Conservation (phyloP, 2,888 invertebrate species). For the Sepiola atlantica region DNA sequence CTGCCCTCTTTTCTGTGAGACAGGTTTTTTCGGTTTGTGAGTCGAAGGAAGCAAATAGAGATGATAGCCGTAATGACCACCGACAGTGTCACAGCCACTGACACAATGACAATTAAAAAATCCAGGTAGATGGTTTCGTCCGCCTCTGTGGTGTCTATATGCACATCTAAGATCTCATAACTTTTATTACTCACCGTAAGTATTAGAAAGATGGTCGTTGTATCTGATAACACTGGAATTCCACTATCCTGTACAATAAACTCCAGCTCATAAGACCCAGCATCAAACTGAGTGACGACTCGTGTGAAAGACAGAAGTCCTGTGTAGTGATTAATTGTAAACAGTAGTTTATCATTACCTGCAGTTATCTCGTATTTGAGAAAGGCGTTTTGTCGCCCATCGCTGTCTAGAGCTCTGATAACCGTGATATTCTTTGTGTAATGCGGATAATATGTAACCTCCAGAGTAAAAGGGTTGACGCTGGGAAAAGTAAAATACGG, state of each 20-base stretch:
- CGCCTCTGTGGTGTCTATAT: not conserved
- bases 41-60: not conserved
- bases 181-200: not conserved
- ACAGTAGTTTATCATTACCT: not conserved
- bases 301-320: constrained; percentile 4
- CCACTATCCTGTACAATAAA: not conserved
- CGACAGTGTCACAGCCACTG: not conserved
- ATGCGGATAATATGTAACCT: not conserved
- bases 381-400: not conserved
- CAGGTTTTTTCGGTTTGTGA: not conserved
- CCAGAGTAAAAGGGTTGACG: not conserved
- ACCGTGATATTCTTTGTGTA: not conserved
- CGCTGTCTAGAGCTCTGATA: not conserved
- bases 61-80: not conserved
- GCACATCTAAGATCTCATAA: not conserved
- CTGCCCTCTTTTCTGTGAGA: not conserved
- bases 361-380: constrained; percentile 20
- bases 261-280: not conserved
- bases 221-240: not conserved
- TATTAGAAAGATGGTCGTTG: not conserved
- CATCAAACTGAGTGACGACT: not conserved
- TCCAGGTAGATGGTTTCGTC: not conserved
- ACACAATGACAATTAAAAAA: not conserved
- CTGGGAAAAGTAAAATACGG: not conserved
- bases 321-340: not conserved